Percentiles rank a stretch among this genome's conserved stretches.
Conservation (phyloP, 2,797 vertebrate genomes). For the Rhyacichthys aspro region DNA sequence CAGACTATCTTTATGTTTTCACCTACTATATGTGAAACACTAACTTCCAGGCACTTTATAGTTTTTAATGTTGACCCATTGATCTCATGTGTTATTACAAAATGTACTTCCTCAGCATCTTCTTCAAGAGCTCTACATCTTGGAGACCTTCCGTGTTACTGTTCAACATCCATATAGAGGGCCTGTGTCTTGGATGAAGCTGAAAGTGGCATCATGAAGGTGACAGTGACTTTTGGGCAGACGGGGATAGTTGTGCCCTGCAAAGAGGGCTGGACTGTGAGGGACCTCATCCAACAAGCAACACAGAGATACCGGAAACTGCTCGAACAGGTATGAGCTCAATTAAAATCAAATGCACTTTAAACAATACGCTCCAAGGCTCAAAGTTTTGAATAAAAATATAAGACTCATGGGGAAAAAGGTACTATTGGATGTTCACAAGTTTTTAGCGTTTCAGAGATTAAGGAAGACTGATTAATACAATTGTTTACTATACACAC, state of each 20-base stretch:
- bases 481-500: not conserved
- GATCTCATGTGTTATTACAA: no score
- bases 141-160: slow-evolving; percentile 10
- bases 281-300: slow-evolving; percentile 93
- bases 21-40: no score
- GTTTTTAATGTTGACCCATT: no score
- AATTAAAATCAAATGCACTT: not conserved
- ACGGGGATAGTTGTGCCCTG: slow-evolving; percentile 95
- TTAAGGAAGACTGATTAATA: no score
- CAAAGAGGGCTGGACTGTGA: slow-evolving; percentile 90
- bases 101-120: not conserved
- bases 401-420: no score
- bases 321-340: slow-evolving; percentile 85
- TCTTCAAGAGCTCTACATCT: not conserved
- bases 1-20: no score
- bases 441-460: no score
- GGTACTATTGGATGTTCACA: no score
- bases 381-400: no score
- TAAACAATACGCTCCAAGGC: no score
- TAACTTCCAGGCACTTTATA: no score
- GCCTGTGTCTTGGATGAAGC: slow-evolving; percentile 46
- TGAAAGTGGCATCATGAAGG: slow-evolving; percentile 84
- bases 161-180: slow-evolving; percentile 12
- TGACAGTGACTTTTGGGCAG: slow-evolving; percentile 92
- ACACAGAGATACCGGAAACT: slow-evolving; percentile 93